These are phyloP conservation scores for Bombyx huttoni DNA, from an alignment of 2,888 invertebrate genomes.

Conservation along the genomic window DNA sequence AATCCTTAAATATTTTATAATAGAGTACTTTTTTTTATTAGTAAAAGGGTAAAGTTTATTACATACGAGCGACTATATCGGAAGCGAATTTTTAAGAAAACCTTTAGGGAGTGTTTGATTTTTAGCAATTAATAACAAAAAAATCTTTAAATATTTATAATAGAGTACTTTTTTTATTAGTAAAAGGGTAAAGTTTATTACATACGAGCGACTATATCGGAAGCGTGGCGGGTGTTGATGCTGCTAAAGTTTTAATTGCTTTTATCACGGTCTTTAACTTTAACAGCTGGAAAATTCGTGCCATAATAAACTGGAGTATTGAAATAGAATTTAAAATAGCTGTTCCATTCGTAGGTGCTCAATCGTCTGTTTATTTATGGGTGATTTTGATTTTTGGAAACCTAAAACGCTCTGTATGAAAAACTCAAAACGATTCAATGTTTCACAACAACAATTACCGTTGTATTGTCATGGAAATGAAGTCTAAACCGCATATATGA, in stretches of 20 bases:
- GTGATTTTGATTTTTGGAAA: neutral
- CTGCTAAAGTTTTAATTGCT: conserved; percentile 66
- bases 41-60: neutral
- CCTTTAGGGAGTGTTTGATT: conserved; percentile 24
- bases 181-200: neutral
- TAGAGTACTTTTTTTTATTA: neutral
- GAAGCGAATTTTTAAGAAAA: conserved; percentile 32
- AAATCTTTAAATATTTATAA: neutral
- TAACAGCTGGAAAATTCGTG: conserved; percentile 48
- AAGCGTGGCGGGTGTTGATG: conserved; percentile 32
- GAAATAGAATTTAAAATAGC: conserved; percentile 8
- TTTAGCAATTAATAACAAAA: too few relatives aligned
- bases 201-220: conserved; percentile 1
- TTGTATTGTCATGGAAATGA: neutral
- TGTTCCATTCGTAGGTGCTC: conserved; percentile 22
- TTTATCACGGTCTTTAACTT: conserved; percentile 53
- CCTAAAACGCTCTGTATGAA: neutral
- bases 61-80: conserved; percentile 1
- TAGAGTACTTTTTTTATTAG: neutral
- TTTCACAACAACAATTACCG: neutral
- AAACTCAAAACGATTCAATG: neutral
- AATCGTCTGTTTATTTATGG: neutral
- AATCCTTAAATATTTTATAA: neutral
- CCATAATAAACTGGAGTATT: conserved; percentile 16
- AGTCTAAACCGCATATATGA: neutral